Conservation (phyloP, 2,797 vertebrate genomes). For the Aotus griseimembra region DNA sequence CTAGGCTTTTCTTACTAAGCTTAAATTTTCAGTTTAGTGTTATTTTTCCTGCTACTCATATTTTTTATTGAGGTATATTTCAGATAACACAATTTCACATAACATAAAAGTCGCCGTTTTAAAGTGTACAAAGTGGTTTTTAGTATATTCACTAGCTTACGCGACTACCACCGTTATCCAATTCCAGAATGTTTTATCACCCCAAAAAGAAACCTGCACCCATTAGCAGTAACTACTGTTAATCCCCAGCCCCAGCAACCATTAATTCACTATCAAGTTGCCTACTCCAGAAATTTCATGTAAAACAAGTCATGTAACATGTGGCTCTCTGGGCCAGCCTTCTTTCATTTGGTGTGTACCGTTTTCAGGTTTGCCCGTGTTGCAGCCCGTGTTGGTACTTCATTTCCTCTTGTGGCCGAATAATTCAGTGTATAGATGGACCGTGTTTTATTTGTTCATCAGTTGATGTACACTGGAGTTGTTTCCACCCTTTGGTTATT, state of each 20-base stretch:
- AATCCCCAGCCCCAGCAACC: fast-evolving
- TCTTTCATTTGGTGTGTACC: fast-evolving
- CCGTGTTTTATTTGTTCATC: not conserved
- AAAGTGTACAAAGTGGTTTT: not conserved
- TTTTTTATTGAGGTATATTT: not conserved
- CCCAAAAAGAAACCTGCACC: not conserved
- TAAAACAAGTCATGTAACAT: fast-evolving
- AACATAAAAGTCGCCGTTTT: not conserved
- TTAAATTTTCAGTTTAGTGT: not conserved
- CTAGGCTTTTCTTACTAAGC: not conserved
- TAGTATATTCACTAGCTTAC: not conserved
- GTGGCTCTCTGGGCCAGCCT: not conserved
- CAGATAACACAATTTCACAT: not conserved
- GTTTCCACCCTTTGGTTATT: no score
- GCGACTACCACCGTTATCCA: fast-evolving
- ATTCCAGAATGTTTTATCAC: not conserved
- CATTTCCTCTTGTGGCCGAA: not conserved
- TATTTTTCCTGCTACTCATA: not conserved
- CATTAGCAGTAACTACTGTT: fast-evolving
- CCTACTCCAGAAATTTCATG: fast-evolving
- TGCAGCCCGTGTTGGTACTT: fast-evolving
- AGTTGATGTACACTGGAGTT: not conserved
- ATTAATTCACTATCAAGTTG: not conserved
- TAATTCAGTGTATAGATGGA: fast-evolving
- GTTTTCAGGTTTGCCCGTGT: not conserved